Conservation (phyloP, 2,113 vertebrate species). For the Calonectris borealis region DNA sequence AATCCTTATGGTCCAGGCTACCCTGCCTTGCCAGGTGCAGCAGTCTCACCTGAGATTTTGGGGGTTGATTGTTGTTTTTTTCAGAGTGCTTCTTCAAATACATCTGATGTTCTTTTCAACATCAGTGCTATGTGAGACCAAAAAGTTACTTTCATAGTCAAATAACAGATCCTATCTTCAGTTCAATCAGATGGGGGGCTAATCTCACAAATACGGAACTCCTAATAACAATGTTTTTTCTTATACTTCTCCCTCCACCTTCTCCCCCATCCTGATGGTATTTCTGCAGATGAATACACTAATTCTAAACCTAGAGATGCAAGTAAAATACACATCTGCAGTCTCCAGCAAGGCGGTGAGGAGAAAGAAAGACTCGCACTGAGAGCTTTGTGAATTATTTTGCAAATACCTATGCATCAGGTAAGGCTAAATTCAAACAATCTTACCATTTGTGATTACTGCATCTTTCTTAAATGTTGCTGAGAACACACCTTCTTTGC, state of each 20-base stretch:
- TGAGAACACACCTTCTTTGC: background rate
- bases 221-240: background rate
- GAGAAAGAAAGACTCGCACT: background rate
- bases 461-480: background rate
- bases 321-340: background rate
- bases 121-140: background rate
- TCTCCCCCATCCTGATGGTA: background rate
- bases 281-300: background rate
- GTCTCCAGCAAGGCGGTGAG: background rate
- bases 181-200: background rate
- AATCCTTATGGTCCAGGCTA: background rate
- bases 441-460: background rate
- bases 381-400: background rate
- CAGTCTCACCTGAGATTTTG: background rate
- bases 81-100: background rate
- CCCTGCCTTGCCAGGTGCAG: background rate
- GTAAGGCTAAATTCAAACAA: background rate
- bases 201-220: background rate
- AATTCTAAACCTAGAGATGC: background rate
- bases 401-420: slow-evolving; percentile 11
- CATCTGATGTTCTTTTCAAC: background rate
- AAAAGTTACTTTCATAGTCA: background rate
- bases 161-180: background rate
- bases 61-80: background rate
- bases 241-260: background rate